phyloP scores from a whole-genome alignment of 2,888 invertebrate species.

The Smittia aterrima region DNA sequence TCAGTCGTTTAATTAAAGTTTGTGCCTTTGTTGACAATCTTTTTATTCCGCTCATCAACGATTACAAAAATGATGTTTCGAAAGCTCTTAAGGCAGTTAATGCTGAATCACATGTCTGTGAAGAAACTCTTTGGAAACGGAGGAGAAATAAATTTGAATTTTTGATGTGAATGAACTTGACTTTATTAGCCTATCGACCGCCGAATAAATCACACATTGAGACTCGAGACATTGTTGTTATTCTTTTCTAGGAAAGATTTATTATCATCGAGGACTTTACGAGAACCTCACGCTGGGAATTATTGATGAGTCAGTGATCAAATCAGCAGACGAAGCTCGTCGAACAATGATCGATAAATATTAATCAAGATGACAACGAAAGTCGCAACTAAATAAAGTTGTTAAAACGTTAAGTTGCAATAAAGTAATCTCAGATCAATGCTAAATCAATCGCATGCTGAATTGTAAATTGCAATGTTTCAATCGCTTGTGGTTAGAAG shows the following conservation, averaged over 20 bases:
- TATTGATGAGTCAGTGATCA: not conserved
- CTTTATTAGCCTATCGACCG: not conserved
- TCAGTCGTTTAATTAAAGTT: not conserved
- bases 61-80: not conserved
- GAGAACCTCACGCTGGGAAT: not conserved
- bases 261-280: not conserved
- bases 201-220: not conserved
- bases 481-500: too few relatives aligned
- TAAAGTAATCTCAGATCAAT: too few relatives aligned
- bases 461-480: too few relatives aligned
- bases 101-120: not conserved
- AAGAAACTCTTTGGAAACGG: not conserved
- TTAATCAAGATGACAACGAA: too few relatives aligned
- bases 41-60: slow-evolving; percentile 1
- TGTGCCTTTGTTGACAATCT: slow-evolving; percentile 14
- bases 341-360: too few relatives aligned
- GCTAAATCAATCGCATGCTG: too few relatives aligned
- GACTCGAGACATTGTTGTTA: not conserved
- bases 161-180: slow-evolving; percentile 12
- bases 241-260: not conserved
- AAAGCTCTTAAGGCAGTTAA: not conserved
- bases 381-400: too few relatives aligned
- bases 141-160: not conserved
- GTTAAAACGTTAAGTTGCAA: too few relatives aligned
- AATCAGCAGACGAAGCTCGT: not conserved